Conservation (phyloP, 2,797 vertebrate genomes). For the Tiaroga cobitis region DNA sequence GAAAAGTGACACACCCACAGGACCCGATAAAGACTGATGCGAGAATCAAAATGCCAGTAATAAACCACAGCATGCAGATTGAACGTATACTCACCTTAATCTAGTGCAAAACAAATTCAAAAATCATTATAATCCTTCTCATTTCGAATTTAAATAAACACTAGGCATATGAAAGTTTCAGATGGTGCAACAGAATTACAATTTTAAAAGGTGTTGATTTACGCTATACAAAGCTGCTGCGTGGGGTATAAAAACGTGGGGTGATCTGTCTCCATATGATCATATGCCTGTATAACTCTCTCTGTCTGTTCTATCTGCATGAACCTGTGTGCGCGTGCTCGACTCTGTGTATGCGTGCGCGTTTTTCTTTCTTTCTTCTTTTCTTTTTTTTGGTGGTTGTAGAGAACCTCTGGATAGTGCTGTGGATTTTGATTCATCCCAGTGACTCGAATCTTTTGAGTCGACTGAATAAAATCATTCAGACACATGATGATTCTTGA, state of each 20-base stretch:
- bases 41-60: constrained; percentile 18
- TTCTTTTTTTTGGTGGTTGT: not conserved
- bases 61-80: not conserved
- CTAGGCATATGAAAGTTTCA: not conserved
- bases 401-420: constrained; percentile 3
- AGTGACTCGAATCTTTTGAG: constrained; percentile 7
- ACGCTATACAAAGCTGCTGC: not conserved
- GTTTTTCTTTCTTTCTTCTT: not conserved
- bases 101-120: constrained; percentile 20
- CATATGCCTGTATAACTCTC: constrained; percentile 14
- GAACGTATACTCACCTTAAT: constrained; percentile 47
- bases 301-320: not conserved
- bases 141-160: constrained; percentile 15
- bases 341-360: constrained; percentile 4
- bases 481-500: not conserved
- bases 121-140: constrained; percentile 6
- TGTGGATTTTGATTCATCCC: not conserved
- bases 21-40: constrained; percentile 1
- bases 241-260: constrained; percentile 8
- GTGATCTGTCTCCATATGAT: constrained; percentile 1
- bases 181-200: not conserved
- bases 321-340: constrained; percentile 33
- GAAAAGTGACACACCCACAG: constrained; percentile 57
- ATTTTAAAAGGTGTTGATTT: not conserved
- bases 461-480: not conserved